Evolutionary conservation across 2,113 vertebrate genomes (phyloP).

Genomic region (Charina bottae): DNA sequence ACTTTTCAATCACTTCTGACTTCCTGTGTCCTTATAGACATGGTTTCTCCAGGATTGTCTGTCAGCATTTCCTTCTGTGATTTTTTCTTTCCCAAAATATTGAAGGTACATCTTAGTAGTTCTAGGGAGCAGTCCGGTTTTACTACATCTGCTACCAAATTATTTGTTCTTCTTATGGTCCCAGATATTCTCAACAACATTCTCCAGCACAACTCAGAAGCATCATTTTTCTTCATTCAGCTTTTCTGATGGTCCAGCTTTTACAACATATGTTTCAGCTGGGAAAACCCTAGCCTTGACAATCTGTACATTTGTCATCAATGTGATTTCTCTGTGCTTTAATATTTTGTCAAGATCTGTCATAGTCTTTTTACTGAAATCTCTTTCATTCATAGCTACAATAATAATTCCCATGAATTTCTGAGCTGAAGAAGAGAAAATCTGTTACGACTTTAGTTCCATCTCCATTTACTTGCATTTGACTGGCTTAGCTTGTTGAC

Average conservation of each 20-base stretch:
- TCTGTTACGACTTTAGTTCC: not conserved
- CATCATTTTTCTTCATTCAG: not conserved
- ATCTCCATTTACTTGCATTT: not conserved
- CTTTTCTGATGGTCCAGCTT: not conserved
- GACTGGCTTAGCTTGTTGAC: not conserved
- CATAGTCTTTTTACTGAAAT: not conserved
- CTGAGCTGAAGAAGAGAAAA: not conserved
- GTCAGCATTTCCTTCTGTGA: no score
- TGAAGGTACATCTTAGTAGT: not conserved
- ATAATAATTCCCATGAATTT: not conserved
- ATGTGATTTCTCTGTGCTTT: not conserved
- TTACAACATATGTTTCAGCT: not conserved
- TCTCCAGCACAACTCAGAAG: not conserved
- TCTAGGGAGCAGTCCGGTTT: not conserved
- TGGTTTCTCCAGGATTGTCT: no score
- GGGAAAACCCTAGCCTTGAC: not conserved
- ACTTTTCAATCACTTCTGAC: no score
- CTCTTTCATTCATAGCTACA: not conserved
- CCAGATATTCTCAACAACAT: not conserved
- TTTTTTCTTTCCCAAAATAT: no score
- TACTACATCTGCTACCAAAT: not conserved
- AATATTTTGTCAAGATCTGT: not conserved
- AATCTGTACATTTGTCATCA: not conserved
- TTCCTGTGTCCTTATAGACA: no score
- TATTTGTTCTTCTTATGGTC: not conserved